A percentile compares a stretch with the other conserved stretches of the same genome.
phyloP scores from a whole-genome alignment of 2,888 invertebrate genomes.

The Hedychridium roseum region DNA sequence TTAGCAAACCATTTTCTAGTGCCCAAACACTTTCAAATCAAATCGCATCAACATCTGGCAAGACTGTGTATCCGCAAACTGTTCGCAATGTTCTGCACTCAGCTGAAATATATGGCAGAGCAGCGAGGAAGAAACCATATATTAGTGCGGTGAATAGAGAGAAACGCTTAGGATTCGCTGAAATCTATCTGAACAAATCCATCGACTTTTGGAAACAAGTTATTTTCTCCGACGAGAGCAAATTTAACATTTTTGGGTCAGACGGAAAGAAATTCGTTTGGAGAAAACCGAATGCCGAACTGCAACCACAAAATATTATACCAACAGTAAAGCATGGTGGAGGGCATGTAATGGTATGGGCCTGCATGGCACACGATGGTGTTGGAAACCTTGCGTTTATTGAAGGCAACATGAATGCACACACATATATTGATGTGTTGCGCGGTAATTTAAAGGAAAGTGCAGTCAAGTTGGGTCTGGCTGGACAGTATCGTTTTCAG shows the following conservation, averaged over 20 bases:
- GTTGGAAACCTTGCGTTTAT: conserved; percentile 2
- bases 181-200: conserved; percentile 1
- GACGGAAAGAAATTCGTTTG: conserved; percentile 1
- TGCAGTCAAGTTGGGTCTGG: neutral
- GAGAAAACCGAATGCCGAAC: conserved; percentile 1
- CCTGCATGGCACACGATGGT: conserved; percentile 1
- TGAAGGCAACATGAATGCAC: conserved; percentile 5
- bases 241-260: conserved; percentile 3
- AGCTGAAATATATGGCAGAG: too few relatives aligned
- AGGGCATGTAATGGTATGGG: conserved; percentile 4
- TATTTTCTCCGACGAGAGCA: conserved; percentile 7
- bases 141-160: too few relatives aligned
- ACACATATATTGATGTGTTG: neutral
- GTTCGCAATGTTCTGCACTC: too few relatives aligned
- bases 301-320: conserved; percentile 1
- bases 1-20: neutral
- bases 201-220: conserved; percentile 1
- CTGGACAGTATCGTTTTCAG: neutral
- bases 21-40: neutral
- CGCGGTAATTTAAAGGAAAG: conserved; percentile 4
- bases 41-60: neutral
- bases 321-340: conserved; percentile 6
- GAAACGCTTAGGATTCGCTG: neutral
- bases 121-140: too few relatives aligned
- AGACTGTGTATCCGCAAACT: too few relatives aligned